Base-by-base conservation (phyloP, 2,113 vertebrate genomes). In the Rana temporaria region DNA sequence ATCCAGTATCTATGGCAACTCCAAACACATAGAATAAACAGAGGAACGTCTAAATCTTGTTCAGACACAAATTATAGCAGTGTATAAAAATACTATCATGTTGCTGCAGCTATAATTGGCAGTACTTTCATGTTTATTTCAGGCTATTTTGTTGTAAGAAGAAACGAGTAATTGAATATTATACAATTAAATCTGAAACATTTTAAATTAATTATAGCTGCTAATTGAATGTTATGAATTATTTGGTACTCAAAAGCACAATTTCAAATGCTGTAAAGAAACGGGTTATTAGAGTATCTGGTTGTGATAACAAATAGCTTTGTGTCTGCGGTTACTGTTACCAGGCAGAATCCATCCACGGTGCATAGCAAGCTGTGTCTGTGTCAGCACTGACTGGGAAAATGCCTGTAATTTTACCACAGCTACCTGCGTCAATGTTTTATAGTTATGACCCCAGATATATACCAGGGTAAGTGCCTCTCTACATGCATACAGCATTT, bases 341-440 rank as follows among this genome's bases (percentile, higher is more conserved):
- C 71, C 32, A 82, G 55, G 56, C 62, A 67, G 75, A 55, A 22
- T 7, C 14, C 24, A 8, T 59, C 69, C 16, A 38, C 53, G 18
- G 22, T 74, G 60, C 22, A 53, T 8, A 32, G 70, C n/a, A 20
- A 60, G 18, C 2, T n/a, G 7, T 68, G 6, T n/a, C 30, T 9
- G 3, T 30, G 12, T 55, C 57, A 32, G 26, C 59, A 55, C 56
- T 20, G 38, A 55, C 64, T 56, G 0, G 18, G 72, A 67, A 59
- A 75, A 82, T 82, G 80, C 80, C 80, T 30, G 32, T 75, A 11
- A 57, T 67, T 48, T 62, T 82, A 67, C 80, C 80, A 67, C 71
- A 82, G 30, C 52, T 82, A 67, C 63, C 71, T 19, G 32, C 75
- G 18, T 57, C 63, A 26, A 56, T 82, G 24, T 82, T 82, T 75